Evolutionary conservation across 2,888 invertebrate genomes (phyloP).

Genomic region (Euproctis similis): DNA sequence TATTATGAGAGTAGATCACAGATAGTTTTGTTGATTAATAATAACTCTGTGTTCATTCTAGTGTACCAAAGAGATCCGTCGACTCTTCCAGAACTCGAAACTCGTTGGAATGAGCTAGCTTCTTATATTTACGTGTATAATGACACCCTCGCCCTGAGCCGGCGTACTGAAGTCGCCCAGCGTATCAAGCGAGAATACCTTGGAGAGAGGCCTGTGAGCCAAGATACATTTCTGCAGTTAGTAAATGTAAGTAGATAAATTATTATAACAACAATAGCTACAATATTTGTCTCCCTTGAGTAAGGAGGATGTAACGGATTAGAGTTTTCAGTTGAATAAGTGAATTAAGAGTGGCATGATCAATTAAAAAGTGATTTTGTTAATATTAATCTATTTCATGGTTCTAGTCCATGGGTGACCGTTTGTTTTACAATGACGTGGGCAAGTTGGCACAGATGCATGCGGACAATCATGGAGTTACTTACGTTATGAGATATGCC

Average conservation of each 20-base stretch:
- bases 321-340: too few species aligned
- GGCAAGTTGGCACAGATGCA: constrained; percentile 73
- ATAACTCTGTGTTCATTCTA: constrained; percentile 13
- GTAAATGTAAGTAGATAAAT: constrained; percentile 41
- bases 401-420: constrained; percentile 73
- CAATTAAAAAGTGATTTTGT: too few species aligned
- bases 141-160: constrained; percentile 66
- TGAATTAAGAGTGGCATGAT: too few species aligned
- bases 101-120: constrained; percentile 76
- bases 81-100: constrained; percentile 66
- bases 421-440: constrained; percentile 75
- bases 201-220: constrained; percentile 62
- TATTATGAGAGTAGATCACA: neutral
- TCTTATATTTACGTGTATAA: constrained; percentile 79
- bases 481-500: constrained; percentile 76
- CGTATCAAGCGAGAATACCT: constrained; percentile 76
- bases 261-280: too few species aligned
- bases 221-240: constrained; percentile 53
- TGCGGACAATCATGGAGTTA: constrained; percentile 64
- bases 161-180: constrained; percentile 57
- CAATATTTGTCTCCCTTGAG: too few species aligned
- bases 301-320: too few species aligned
- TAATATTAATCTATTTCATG: too few species aligned
- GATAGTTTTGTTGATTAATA: neutral
- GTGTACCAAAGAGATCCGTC: constrained; percentile 50